phyloP scores from a whole-genome alignment of 2,797 vertebrate genomes.

The Semaprochilodus insignis region DNA sequence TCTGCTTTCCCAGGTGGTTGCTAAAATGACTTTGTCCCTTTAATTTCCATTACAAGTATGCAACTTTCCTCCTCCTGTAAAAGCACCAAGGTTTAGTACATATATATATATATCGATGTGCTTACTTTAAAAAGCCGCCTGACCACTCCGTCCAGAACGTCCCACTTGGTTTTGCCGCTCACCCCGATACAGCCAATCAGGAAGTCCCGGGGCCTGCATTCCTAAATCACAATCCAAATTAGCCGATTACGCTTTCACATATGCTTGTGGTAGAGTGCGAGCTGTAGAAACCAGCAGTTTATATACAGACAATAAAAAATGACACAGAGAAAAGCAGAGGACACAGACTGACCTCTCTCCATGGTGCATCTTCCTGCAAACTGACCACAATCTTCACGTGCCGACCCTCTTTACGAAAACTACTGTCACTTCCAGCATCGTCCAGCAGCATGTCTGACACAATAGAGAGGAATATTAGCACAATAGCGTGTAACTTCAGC shows the following conservation, averaged over 20 bases:
- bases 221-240: conserved; percentile 70
- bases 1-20: too few species aligned
- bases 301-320: not conserved
- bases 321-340: too few species aligned
- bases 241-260: not conserved
- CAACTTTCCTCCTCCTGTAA: too few species aligned
- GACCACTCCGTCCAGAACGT: conserved; percentile 95
- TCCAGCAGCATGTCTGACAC: conserved; percentile 92
- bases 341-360: conserved; percentile 86
- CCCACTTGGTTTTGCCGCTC: conserved; percentile 98
- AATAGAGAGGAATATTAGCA: not conserved
- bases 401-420: conserved; percentile 90
- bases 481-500: too few species aligned
- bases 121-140: conserved; percentile 93
- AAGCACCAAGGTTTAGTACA: too few species aligned
- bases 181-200: conserved; percentile 97
- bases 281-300: not conserved
- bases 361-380: conserved; percentile 86
- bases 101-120: not conserved
- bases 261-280: too few species aligned
- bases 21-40: too few species aligned
- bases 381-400: conserved; percentile 93
- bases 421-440: conserved; percentile 86
- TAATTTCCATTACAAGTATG: too few species aligned
- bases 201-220: conserved; percentile 83